Evolutionary conservation across 1,140 invertebrate species (phyloP), one percentile per base, ranked within the genome.

Genomic region (Megalopta genalis): DNA sequence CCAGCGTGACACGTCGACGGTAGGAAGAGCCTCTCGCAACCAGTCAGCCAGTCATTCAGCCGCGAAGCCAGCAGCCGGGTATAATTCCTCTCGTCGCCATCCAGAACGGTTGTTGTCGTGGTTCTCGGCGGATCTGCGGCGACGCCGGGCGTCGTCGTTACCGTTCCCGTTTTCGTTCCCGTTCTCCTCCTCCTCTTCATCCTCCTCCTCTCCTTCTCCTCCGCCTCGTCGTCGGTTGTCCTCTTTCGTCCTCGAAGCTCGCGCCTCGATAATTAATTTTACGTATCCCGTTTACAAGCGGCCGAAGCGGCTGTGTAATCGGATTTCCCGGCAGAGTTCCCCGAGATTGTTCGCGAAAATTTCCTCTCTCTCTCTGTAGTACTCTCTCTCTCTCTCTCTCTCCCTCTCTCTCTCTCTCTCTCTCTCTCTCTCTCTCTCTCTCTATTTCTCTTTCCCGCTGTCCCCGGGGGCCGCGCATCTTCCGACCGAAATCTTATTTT

Each of bases 281-380:
- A 90, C 90, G 91, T 89, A 92, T 92, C 88, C 91, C 89, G 91
- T 91, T 91, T 92, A 90, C 88, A 88, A 92, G 90, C 85, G 80
- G 82, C 84, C 86, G 87, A 84, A 87, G 88, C 85, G 86, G 75
- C 85, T n/a, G 87, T 81, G 86, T 90, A 91, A 92, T 92, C 91
- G 89, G 88, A 91, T 92, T 91, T 89, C 82, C 71, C 81, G 69
- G 77, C 86, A 79, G 90, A 91, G 90, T 90, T 91, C 88, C 85
- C 88, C 87, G 88, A 90, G 88, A 90, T 90, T 92, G 91, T 91
- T 90, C 86, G 73, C 63, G 74, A 77, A 78, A 71, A 63, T 81
- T 73, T 72, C 4, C 5, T 9, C 54, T n/a, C 52, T 7, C 65
- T 32, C 32, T 32, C 32, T 32, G n/a, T n/a, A n/a, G n/a, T n/a